Evolutionary conservation across 2,113 vertebrate species (phyloP).

Genomic region (Pseudorhombus dupliciocellatus): DNA sequence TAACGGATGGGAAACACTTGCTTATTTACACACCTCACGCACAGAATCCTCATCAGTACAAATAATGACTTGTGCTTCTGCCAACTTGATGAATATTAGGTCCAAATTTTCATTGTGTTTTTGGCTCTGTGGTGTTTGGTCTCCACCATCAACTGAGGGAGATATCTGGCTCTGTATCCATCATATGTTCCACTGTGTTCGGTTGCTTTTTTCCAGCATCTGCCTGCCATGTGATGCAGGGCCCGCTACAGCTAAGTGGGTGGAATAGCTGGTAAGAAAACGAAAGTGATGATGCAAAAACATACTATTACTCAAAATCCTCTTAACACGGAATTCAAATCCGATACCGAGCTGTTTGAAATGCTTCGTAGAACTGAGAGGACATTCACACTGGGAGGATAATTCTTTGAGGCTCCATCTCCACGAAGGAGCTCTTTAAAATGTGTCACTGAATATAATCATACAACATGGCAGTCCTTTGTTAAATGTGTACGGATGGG

Average conservation of each 20-base stretch:
- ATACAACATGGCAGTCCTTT: background rate
- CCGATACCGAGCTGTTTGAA: conserved; percentile 3
- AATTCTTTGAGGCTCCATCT: background rate
- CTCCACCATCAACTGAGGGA: background rate
- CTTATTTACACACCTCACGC: no score
- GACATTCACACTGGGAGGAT: background rate
- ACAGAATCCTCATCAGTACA: background rate
- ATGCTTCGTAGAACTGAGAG: background rate
- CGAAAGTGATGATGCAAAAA: background rate
- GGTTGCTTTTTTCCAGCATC: background rate
- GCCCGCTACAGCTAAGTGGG: conserved; percentile 21
- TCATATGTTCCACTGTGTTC: background rate
- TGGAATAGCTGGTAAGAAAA: background rate
- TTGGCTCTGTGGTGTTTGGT: background rate
- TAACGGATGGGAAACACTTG: no score
- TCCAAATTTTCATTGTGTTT: background rate
- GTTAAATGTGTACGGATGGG: background rate
- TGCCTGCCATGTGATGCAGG: background rate
- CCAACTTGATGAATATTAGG: background rate
- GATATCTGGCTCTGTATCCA: background rate
- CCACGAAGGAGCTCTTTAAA: background rate
- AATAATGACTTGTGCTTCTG: no score
- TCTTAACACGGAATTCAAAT: no score
- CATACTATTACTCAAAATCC: no score
- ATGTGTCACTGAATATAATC: conserved; percentile 5